A percentile compares a stretch with the other conserved stretches of the same genome.
phyloP scores from a whole-genome alignment of 1,140 invertebrate species.

The Lasioglossum albipes region DNA sequence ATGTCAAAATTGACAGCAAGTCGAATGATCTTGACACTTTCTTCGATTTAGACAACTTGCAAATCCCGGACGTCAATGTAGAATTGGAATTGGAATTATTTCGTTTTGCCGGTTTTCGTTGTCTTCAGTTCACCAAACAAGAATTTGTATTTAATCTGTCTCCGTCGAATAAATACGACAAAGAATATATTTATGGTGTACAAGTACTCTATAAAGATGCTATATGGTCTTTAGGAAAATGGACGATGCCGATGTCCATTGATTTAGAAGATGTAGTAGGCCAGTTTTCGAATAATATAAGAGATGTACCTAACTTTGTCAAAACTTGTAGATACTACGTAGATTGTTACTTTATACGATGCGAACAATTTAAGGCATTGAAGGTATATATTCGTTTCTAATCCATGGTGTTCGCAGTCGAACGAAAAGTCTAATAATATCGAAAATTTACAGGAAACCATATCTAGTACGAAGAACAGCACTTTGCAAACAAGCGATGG shows the following conservation, averaged over 20 bases:
- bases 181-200: conserved; percentile 30
- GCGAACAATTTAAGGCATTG: conserved; percentile 52
- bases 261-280: conserved; percentile 45
- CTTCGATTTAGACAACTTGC: not conserved
- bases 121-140: conserved; percentile 30
- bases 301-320: conserved; percentile 49
- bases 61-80: conserved; percentile 26
- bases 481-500: conserved; percentile 39
- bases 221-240: conserved; percentile 57
- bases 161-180: not conserved
- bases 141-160: conserved; percentile 58
- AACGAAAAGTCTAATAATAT: not conserved
- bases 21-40: not conserved
- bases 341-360: conserved; percentile 53
- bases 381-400: conserved; percentile 39
- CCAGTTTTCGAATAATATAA: conserved; percentile 33
- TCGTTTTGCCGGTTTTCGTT: conserved; percentile 56
- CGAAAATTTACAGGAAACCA: conserved; percentile 40
- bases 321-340: conserved; percentile 54
- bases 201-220: conserved; percentile 49
- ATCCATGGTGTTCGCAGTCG: not conserved
- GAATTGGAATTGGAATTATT: conserved; percentile 50
- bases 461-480: conserved; percentile 27
- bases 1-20: conserved; percentile 11
- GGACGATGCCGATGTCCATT: conserved; percentile 62